Percentiles rank a stretch among this genome's conserved stretches.
These are phyloP conservation scores for Conops quadrifasciatus DNA, from an alignment of 2,888 invertebrate genomes.

Conservation along the genomic window DNA sequence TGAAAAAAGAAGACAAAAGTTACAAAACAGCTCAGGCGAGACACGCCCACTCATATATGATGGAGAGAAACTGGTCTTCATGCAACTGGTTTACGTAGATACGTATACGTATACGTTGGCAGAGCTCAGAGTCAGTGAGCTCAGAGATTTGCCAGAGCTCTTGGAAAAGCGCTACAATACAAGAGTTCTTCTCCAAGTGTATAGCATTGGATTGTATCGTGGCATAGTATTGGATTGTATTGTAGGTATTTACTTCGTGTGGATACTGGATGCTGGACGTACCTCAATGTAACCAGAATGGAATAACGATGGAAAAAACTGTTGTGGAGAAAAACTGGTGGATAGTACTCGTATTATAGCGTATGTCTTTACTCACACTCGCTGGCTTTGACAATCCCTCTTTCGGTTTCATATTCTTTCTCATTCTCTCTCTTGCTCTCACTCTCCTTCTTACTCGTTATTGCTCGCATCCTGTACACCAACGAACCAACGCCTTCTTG, in stretches of 20 bases:
- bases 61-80: background rate
- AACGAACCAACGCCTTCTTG: constrained; percentile 49
- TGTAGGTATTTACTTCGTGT: no score
- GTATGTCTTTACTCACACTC: constrained; percentile 17
- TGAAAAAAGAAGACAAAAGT: no score
- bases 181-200: no score
- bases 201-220: no score
- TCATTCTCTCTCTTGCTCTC: background rate
- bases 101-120: background rate
- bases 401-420: constrained; percentile 8
- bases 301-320: background rate
- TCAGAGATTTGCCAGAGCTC: background rate
- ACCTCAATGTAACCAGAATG: background rate
- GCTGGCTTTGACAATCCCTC: background rate
- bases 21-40: background rate
- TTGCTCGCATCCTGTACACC: background rate
- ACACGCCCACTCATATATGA: background rate
- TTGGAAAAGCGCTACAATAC: background rate
- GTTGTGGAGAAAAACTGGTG: no score
- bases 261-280: no score
- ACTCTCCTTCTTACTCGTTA: background rate
- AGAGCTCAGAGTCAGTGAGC: background rate
- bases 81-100: background rate
- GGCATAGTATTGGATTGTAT: no score
- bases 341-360: no score